Evolutionary conservation across 1,140 invertebrate genomes (phyloP).

Genomic region (Anoplolepis gracilipes): DNA sequence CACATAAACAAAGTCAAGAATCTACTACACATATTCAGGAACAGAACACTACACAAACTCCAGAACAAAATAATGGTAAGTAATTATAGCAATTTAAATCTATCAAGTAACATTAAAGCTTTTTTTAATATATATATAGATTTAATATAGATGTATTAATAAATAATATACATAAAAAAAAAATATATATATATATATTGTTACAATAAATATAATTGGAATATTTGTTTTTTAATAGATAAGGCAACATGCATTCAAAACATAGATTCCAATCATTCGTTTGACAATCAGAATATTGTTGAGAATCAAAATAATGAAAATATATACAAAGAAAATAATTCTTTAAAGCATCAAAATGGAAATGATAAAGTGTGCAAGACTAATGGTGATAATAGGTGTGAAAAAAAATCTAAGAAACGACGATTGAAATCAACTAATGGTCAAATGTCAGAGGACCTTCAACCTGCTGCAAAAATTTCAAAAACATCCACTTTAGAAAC

Average conservation of each 20-base stretch:
- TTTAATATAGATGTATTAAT: neutral
- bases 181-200: neutral
- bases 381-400: slow-evolving; percentile 37
- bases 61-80: slow-evolving; percentile 68
- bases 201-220: neutral
- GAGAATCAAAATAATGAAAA: slow-evolving; percentile 83
- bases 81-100: slow-evolving; percentile 16
- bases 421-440: slow-evolving; percentile 12
- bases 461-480: slow-evolving; percentile 5
- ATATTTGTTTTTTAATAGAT: neutral
- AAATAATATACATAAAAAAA: neutral
- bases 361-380: slow-evolving; percentile 16
- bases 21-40: neutral
- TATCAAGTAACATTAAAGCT: neutral
- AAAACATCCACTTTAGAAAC: neutral
- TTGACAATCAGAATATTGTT: slow-evolving; percentile 64
- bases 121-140: neutral
- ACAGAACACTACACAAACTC: neutral
- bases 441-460: slow-evolving; percentile 14
- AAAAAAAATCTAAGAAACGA: slow-evolving; percentile 71
- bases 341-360: slow-evolving; percentile 58
- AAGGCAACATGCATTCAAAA: neutral
- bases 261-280: neutral
- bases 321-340: slow-evolving; percentile 75
- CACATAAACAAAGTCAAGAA: slow-evolving; percentile 85